Evolutionary conservation across 2,797 vertebrate species (phyloP).

Genomic region (Oceanodroma leucorhoa): DNA sequence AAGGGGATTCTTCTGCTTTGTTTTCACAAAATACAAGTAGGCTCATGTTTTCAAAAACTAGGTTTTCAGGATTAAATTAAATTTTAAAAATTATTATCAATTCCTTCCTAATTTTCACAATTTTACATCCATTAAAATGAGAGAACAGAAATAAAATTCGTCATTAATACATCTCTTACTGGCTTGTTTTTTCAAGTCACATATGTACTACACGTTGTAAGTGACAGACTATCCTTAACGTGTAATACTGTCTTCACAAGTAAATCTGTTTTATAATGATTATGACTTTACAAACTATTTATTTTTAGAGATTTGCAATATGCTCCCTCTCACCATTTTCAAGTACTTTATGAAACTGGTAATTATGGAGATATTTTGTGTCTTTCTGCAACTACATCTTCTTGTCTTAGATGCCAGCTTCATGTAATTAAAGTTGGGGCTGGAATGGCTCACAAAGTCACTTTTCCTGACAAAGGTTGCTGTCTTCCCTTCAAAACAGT

Average conservation of each 20-base stretch:
- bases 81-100: neutral
- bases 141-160: conserved; percentile 12
- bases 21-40: neutral
- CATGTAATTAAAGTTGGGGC: neutral
- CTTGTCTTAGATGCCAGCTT: neutral
- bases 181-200: conserved; percentile 29
- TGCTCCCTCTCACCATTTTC: conserved; percentile 47
- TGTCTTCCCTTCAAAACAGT: neutral
- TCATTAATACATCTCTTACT: conserved; percentile 2
- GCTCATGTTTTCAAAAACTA: neutral
- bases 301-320: conserved; percentile 65
- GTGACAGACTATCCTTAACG: conserved; percentile 52
- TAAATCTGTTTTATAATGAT: conserved; percentile 61
- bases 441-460: neutral
- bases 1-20: neutral
- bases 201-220: conserved; percentile 26
- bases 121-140: neutral
- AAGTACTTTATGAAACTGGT: conserved; percentile 24
- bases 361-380: conserved; percentile 25
- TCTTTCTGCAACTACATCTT: neutral
- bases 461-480: neutral
- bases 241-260: conserved; percentile 45
- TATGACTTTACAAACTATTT: conserved; percentile 54
- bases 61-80: neutral
- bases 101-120: neutral